Percentiles rank a stretch among this genome's conserved stretches.
These are phyloP conservation scores for Athalia cordata DNA, from an alignment of 2,888 invertebrate genomes.

Conservation along the genomic window DNA sequence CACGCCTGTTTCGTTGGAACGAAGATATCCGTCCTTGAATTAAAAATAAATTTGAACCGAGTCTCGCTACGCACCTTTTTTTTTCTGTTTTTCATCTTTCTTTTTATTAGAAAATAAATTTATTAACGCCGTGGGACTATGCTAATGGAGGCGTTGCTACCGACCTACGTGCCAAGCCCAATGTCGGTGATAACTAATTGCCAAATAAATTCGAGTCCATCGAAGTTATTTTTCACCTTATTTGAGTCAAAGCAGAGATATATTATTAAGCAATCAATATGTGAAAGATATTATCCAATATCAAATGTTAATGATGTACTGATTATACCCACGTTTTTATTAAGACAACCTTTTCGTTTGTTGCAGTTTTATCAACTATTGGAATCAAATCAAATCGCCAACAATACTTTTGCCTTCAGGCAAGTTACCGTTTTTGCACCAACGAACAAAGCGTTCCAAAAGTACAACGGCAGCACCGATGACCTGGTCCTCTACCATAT, in stretches of 20 bases:
- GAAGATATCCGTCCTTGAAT: slow-evolving; percentile 17
- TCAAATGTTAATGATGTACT: not conserved
- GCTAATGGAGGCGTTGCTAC: not conserved
- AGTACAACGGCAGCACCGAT: slow-evolving; percentile 78
- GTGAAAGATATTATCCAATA: too few species aligned
- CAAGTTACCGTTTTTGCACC: slow-evolving; percentile 93
- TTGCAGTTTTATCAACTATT: slow-evolving; percentile 87
- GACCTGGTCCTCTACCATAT: slow-evolving; percentile 87
- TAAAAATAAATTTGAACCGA: slow-evolving; percentile 16
- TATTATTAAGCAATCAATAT: not conserved
- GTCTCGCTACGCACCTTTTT: slow-evolving; percentile 9
- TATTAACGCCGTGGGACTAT: not conserved
- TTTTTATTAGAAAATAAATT: not conserved
- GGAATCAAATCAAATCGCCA: slow-evolving; percentile 84
- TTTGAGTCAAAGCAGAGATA: not conserved
- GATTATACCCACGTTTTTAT: not conserved
- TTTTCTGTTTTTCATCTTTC: not conserved
- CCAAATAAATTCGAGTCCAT: not conserved
- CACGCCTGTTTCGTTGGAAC: slow-evolving; percentile 1
- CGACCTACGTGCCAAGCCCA: not conserved
- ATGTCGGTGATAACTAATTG: not conserved
- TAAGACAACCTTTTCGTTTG: slow-evolving; percentile 59
- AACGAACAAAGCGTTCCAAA: slow-evolving; percentile 90
- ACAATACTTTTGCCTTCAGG: slow-evolving; percentile 82
- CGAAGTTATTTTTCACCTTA: not conserved